phyloP scores from a whole-genome alignment of 1,140 invertebrate species.

The Conus ventricosus region DNA sequence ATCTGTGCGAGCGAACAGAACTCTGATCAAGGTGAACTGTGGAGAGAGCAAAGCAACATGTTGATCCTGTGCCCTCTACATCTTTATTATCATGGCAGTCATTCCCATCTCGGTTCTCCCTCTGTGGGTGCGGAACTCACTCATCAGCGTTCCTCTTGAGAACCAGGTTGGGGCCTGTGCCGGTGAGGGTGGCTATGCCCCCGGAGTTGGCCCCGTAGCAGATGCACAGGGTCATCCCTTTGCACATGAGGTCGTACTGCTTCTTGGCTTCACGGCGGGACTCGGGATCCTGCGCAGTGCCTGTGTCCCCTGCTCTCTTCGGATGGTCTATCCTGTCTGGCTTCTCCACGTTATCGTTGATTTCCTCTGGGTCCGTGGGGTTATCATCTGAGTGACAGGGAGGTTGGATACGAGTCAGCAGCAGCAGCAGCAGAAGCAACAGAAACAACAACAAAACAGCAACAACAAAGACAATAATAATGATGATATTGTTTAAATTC shows the following conservation, averaged over 20 bases:
- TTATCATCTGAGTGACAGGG: not conserved
- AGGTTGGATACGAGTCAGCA: not conserved
- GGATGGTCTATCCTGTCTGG: not conserved
- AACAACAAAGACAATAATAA: too few relatives aligned
- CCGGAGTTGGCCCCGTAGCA: slow-evolving; percentile 88
- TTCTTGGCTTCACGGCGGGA: not conserved
- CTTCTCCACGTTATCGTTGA: not conserved
- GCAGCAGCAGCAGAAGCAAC: too few relatives aligned
- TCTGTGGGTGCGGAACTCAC: not conserved
- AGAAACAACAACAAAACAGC: too few relatives aligned
- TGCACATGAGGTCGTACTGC: slow-evolving; percentile 55
- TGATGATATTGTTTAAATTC: too few relatives aligned
- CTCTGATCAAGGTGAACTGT: too few relatives aligned
- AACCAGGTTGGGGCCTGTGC: slow-evolving; percentile 91
- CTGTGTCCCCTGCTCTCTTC: not conserved
- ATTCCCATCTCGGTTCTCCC: too few relatives aligned
- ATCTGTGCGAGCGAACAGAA: too few relatives aligned
- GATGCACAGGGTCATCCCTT: slow-evolving; percentile 79
- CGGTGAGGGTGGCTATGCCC: slow-evolving; percentile 89
- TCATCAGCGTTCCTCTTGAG: slow-evolving; percentile 74
- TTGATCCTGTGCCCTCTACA: too few relatives aligned
- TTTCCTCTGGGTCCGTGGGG: not conserved
- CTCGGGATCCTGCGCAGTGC: not conserved
- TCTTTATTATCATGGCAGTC: too few relatives aligned
- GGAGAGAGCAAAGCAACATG: too few relatives aligned